Evolutionary conservation across 2,797 vertebrate genomes (phyloP), one percentile per base, ranked within the genome.

Genomic region (Nannoperca obscura): DNA sequence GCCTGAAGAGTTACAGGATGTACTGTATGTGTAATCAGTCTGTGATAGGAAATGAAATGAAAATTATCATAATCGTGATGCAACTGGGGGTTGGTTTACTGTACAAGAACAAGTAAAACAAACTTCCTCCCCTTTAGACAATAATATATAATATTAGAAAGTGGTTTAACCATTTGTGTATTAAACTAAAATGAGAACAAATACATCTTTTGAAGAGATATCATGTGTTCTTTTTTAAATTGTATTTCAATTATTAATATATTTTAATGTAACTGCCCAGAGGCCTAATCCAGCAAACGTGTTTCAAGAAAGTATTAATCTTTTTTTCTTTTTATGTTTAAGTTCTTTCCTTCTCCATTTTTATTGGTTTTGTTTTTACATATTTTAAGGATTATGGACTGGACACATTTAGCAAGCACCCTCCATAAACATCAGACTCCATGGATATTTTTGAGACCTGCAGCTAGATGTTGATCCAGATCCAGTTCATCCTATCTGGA

Each of bases 1-100:
- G 38, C 64, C 59, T 59, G 24, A 65, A 71, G 34, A 58, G 17
- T 50, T 52, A 58, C 64, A 65, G 83, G 64, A 70, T 80, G 68
- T 59, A 38, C 4, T 42, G 36, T 42, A 17, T 50, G 14, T 74
- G 49, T 40, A 49, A 40, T 50, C n/a, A 20, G 36, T 49, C 24
- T 59, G 49, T 62, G 52, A 68, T 66, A 60, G 69, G 30, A 74
- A 67, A 55, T 55, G 24, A 27, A 47, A 54, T 11, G 1, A 59
- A 63, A n/a, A 17, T 40, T 5, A 24, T 61, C 64, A 36, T 24
- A n/a, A 64, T 32, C 12, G 34, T 57, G 66, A 63, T 7, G 22
- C 15, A 74, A 47, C 14, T 17, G 17, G 13, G 3, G 20, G 27
- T 52, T 64, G 10, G 3, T 64, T 72, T 70, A 36, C 19, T n/a